These are phyloP conservation scores for Drosophila affinis DNA, from an alignment of 2,888 invertebrate genomes.

Conservation along the genomic window DNA sequence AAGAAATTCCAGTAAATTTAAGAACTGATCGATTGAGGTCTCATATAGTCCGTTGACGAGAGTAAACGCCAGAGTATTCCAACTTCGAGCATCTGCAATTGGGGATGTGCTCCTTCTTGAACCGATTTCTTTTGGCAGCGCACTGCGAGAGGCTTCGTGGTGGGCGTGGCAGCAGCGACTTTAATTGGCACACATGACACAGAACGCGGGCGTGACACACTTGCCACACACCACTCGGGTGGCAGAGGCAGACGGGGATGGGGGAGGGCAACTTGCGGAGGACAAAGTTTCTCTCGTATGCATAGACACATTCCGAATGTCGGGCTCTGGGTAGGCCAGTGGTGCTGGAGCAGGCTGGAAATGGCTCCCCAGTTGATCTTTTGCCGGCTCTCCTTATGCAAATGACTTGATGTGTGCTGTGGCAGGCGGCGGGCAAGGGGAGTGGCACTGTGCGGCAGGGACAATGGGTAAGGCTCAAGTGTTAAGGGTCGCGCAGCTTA, in stretches of 20 bases:
- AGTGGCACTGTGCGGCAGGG: conserved; percentile 26
- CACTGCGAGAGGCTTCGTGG: conserved; percentile 10
- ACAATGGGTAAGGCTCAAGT: conserved; percentile 67
- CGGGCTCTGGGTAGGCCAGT: conserved; percentile 6
- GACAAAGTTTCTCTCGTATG: conserved; percentile 63
- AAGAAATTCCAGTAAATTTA: too few species aligned
- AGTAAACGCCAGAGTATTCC: not conserved
- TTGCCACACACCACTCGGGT: conserved; percentile 54
- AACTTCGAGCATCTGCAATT: not conserved
- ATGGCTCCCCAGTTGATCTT: conserved; percentile 77
- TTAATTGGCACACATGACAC: conserved; percentile 78
- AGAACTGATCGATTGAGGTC: too few species aligned
- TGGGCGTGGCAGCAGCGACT: conserved; percentile 56
- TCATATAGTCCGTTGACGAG: too few species aligned
- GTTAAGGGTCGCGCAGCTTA: conserved; percentile 81
- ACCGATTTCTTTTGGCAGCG: not conserved
- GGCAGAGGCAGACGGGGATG: not conserved
- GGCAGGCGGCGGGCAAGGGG: conserved; percentile 22
- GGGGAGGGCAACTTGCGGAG: conserved; percentile 6
- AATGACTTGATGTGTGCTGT: conserved; percentile 60
- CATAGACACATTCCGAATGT: conserved; percentile 64
- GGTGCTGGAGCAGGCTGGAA: conserved; percentile 16
- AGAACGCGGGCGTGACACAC: conserved; percentile 67
- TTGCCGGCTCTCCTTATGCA: conserved; percentile 71
- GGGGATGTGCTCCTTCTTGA: not conserved